Evolutionary conservation across 2,888 invertebrate genomes (phyloP), one percentile per base, ranked within the genome.

Genomic region (Pseudococcus longispinus): DNA sequence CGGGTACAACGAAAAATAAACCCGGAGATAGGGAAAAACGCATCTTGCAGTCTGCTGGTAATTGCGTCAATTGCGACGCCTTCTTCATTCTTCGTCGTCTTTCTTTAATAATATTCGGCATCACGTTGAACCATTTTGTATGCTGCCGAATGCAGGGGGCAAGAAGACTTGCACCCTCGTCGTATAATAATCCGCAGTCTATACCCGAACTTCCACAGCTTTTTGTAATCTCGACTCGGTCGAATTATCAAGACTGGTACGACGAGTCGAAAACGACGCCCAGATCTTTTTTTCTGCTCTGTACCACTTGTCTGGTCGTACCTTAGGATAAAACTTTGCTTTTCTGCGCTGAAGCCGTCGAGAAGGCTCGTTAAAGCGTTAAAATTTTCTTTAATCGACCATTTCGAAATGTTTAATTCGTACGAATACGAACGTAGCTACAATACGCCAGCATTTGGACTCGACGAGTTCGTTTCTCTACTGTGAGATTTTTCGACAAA

Each of bases 21-120:
- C 1, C 18, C 15, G 1, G 9, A 60, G 23, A 60, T 4, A 18
- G 29, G 13, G 15, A 26, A 29, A 70, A 70, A 70, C 70, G 70
- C 70, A 70, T 29, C 70, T 70, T 70, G 70, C 70, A 70, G 60
- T 60, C 23, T 60, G n/a, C 29, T 70, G 70, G 70, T 70, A 70
- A 70, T 70, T 70, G 70, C 70, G 70, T 29, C 70, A 70, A 70
- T 70, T 70, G 70, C 70, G 26, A 70, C 70, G 70, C 18, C 70
- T n/a, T n/a, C n/a, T n/a, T n/a, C n/a, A n/a, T 3, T 51, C 51
- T 2, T 51, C 51, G 51, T 51, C 60, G 20, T 60, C 8, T 23
- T 60, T 60, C 60, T 60, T 60, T 23, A 60, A 23, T 60, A 60
- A 60, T 60, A 60, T 60, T 60, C 60, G 60, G 13, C 23, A 23